Evolutionary conservation across 2,888 invertebrate species (phyloP).

Genomic region (Dynastes maya): DNA sequence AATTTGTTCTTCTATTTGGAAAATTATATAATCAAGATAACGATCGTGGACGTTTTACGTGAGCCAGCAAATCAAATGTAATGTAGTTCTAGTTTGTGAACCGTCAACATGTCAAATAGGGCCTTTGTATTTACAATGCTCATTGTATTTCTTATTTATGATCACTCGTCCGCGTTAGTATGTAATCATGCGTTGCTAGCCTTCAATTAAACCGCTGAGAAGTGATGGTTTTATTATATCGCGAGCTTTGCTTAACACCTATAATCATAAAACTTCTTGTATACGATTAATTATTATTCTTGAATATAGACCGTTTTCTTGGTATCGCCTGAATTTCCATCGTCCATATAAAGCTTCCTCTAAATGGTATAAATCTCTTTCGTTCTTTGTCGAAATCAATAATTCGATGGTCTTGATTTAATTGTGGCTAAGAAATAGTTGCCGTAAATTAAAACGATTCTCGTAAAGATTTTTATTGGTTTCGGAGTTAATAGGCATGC

Average conservation of each 20-base stretch:
- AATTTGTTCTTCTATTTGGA: conserved; percentile 19
- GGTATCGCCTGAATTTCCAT: conserved; percentile 19
- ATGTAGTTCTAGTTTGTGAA: conserved; percentile 50
- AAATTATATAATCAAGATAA: conserved; percentile 15
- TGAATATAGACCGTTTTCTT: conserved; percentile 30
- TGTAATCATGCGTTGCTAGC: conserved; percentile 61
- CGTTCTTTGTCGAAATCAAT: conserved; percentile 25
- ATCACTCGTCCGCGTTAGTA: conserved; percentile 62
- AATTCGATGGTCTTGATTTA: conserved; percentile 8
- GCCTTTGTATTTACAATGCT: conserved; percentile 60
- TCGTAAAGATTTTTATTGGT: conserved; percentile 29
- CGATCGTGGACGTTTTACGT: conserved; percentile 11
- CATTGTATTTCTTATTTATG: conserved; percentile 65
- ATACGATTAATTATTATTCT: conserved; percentile 44
- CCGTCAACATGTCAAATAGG: conserved; percentile 53
- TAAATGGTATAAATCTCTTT: neutral
- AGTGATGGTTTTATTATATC: conserved; percentile 47
- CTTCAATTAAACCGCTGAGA: conserved; percentile 60
- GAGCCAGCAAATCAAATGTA: conserved; percentile 37
- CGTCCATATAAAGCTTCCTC: neutral
- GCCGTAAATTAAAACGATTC: conserved; percentile 33
- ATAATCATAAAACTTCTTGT: conserved; percentile 46
- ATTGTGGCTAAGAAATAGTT: conserved; percentile 17
- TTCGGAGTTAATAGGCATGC: conserved; percentile 22
- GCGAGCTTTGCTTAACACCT: conserved; percentile 47